phyloP scores from a whole-genome alignment of 92 coral and sea anemone genomes.

The Porites divaricata region DNA sequence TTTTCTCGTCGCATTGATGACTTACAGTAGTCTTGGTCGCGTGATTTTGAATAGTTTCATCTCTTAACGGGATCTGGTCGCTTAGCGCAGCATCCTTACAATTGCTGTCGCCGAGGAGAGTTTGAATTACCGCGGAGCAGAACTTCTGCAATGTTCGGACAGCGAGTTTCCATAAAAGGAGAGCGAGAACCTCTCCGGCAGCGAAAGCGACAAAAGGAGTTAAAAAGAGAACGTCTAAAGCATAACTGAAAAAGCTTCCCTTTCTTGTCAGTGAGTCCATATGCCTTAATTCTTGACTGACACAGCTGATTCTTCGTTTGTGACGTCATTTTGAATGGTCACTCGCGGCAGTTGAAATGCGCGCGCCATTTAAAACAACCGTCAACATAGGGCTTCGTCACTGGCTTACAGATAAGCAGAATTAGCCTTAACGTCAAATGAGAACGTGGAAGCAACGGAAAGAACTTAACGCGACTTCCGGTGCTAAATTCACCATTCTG shows the following conservation, averaged over 20 bases:
- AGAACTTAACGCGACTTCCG: too few relatives aligned
- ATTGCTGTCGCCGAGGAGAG: not conserved
- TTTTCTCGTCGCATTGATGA: not conserved
- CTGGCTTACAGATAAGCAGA: too few relatives aligned
- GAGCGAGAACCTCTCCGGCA: not conserved
- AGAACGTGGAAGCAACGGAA: too few relatives aligned
- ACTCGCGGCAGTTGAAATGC: not conserved
- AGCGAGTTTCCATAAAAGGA: not conserved
- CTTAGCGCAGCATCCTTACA: not conserved
- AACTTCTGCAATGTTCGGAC: not conserved
- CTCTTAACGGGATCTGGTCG: not conserved
- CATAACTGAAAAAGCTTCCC: not conserved
- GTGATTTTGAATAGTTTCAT: not conserved
- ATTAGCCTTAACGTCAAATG: too few relatives aligned
- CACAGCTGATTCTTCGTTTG: not conserved
- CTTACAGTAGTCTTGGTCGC: not conserved
- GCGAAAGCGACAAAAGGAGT: constrained; percentile 14
- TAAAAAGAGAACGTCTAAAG: not conserved
- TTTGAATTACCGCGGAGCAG: not conserved
- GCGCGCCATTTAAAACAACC: not conserved
- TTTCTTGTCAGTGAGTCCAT: constrained; percentile 7
- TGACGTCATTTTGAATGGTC: constrained; percentile 21
- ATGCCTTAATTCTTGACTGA: not conserved
- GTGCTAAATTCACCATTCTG: too few relatives aligned
- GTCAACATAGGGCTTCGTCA: not conserved